Percentiles rank a stretch among this genome's conserved stretches.
Evolutionary conservation across 2,113 vertebrate species (phyloP).

Genomic region (Shinisaurus crocodilurus): DNA sequence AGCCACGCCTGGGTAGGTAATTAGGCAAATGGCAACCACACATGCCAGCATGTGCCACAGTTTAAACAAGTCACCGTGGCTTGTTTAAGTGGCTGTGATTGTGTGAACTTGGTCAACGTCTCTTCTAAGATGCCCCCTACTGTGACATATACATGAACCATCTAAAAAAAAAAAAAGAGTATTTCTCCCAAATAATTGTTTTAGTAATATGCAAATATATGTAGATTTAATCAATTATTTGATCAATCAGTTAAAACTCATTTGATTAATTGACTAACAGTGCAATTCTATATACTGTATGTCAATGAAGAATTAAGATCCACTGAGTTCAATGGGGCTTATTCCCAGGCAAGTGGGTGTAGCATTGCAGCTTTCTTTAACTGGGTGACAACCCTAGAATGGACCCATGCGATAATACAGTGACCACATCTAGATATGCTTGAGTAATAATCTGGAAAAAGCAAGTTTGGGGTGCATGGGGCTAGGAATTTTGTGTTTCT

Average conservation of each 20-base stretch:
- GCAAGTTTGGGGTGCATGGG: background rate
- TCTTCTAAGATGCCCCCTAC: background rate
- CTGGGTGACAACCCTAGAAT: background rate
- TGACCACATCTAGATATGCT: background rate
- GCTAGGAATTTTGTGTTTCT: background rate
- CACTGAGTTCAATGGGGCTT: background rate
- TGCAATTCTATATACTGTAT: background rate
- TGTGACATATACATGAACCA: background rate
- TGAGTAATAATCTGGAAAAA: background rate
- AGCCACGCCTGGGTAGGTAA: too few species aligned
- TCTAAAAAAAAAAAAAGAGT: background rate
- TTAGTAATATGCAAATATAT: background rate
- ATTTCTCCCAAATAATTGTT: background rate
- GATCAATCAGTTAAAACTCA: background rate
- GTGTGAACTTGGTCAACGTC: too few species aligned
- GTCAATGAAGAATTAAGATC: background rate
- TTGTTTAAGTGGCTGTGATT: too few species aligned
- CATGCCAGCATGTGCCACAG: too few species aligned
- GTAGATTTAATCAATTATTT: background rate
- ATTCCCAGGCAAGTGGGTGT: background rate
- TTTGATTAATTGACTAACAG: background rate
- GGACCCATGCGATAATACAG: background rate
- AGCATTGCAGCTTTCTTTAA: background rate
- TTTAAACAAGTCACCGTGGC: too few species aligned
- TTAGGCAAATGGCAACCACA: too few species aligned